Percentiles rank a stretch among this genome's conserved stretches.
Conservation (phyloP, 2,888 invertebrate species). For the Diaprepes abbreviatus region DNA sequence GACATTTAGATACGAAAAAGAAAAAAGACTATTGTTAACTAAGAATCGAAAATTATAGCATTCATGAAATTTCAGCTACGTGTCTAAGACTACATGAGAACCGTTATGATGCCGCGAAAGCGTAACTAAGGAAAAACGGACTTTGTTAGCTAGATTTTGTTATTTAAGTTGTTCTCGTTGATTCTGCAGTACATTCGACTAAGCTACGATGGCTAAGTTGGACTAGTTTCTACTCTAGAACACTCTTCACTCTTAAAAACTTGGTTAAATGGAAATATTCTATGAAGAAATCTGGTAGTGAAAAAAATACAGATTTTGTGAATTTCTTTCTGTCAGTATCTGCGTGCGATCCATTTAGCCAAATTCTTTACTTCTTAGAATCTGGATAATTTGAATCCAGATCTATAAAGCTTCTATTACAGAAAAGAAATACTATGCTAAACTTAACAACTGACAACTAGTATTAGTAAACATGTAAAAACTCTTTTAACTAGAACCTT, state of each 20-base stretch:
- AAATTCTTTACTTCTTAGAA: background rate
- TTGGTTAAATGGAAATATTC: conserved; percentile 12
- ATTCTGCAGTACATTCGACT: conserved; percentile 61
- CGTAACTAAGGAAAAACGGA: conserved; percentile 49
- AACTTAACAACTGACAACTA: conserved; percentile 30
- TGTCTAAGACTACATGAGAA: conserved; percentile 62
- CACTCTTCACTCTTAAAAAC: conserved; percentile 5
- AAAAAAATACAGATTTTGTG: too few relatives aligned
- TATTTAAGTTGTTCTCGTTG: conserved; percentile 26
- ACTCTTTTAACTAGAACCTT: conserved; percentile 21
- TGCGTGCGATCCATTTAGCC: background rate
- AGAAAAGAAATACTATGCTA: conserved; percentile 14
- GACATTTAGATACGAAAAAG: conserved; percentile 32
- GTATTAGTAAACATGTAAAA: conserved; percentile 21
- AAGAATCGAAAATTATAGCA: conserved; percentile 59
- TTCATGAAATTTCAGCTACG: conserved; percentile 69
- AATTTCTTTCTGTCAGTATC: too few relatives aligned
- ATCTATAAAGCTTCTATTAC: conserved; percentile 12
- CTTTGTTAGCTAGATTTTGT: conserved; percentile 41
- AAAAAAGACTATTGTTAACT: conserved; percentile 45
- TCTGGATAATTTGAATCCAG: background rate
- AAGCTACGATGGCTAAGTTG: conserved; percentile 53
- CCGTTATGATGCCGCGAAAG: conserved; percentile 50
- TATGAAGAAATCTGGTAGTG: too few relatives aligned
- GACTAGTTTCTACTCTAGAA: conserved; percentile 45